A percentile compares a stretch with the other conserved stretches of the same genome.
These are phyloP conservation scores for Oeneis ivallda DNA, from an alignment of 2,888 invertebrate genomes.

Conservation along the genomic window DNA sequence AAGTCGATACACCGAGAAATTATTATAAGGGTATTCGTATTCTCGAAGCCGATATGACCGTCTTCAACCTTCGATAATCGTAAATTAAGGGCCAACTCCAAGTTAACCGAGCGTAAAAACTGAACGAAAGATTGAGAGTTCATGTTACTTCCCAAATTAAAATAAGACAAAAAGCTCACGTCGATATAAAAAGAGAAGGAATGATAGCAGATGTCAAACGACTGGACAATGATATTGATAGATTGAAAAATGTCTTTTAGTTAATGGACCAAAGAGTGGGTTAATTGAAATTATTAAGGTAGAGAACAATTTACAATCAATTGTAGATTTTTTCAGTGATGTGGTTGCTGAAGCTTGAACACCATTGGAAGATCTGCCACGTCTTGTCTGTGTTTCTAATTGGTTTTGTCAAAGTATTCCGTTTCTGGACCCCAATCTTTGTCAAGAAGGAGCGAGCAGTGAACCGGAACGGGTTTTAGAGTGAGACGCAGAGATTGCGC, in stretches of 20 bases:
- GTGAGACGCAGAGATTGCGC: slow-evolving; percentile 60
- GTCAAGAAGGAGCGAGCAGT: slow-evolving; percentile 60
- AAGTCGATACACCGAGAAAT: slow-evolving; percentile 62
- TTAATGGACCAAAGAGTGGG: slow-evolving; percentile 30
- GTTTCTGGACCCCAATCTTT: slow-evolving; percentile 60
- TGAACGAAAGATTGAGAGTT: slow-evolving; percentile 73
- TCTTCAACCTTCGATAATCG: slow-evolving; percentile 73
- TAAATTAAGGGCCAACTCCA: slow-evolving; percentile 70
- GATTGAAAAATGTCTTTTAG: slow-evolving; percentile 38
- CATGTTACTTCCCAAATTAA: slow-evolving; percentile 69
- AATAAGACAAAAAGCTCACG: slow-evolving; percentile 59
- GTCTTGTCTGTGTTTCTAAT: slow-evolving; percentile 42
- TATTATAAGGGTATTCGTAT: slow-evolving; percentile 51
- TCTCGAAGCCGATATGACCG: slow-evolving; percentile 60
- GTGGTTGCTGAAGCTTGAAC: slow-evolving; percentile 48
- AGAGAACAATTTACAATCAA: slow-evolving; percentile 25
- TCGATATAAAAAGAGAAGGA: slow-evolving; percentile 49
- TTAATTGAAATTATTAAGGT: slow-evolving; percentile 32
- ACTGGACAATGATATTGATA: slow-evolving; percentile 46
- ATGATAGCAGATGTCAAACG: slow-evolving; percentile 55
- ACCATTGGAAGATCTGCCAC: slow-evolving; percentile 56
- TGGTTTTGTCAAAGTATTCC: slow-evolving; percentile 44
- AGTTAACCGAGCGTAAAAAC: slow-evolving; percentile 77
- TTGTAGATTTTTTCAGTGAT: slow-evolving; percentile 12
- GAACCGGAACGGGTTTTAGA: slow-evolving; percentile 73